A percentile compares a stretch with the other conserved stretches of the same genome.
These are phyloP conservation scores for Channa striata DNA, from an alignment of 2,797 vertebrate species.

Conservation along the genomic window DNA sequence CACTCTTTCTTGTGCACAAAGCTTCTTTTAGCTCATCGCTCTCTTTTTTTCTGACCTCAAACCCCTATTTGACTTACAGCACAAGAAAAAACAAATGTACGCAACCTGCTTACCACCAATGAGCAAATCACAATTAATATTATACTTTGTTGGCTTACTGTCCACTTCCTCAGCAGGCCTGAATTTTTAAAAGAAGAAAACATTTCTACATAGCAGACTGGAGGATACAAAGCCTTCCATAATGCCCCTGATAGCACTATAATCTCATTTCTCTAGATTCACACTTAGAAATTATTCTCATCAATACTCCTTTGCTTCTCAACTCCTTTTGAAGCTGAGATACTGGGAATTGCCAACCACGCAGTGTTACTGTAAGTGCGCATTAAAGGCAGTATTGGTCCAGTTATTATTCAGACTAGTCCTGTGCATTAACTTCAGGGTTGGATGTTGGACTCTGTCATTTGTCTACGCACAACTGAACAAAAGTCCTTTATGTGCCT, in stretches of 20 bases:
- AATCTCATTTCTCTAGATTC: not conserved
- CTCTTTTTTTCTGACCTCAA: too few relatives aligned
- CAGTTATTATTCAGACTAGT: not conserved
- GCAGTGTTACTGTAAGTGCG: conserved; percentile 7
- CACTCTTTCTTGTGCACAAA: too few relatives aligned
- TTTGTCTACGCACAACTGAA: not conserved
- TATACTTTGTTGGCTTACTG: too few relatives aligned
- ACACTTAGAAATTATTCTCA: conserved; percentile 14
- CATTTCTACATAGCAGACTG: not conserved
- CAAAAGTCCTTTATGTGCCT: conserved; percentile 8
- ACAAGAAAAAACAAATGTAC: too few relatives aligned
- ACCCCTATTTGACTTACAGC: too few relatives aligned
- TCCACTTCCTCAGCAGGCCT: not conserved
- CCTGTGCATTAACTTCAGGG: not conserved
- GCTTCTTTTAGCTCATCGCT: too few relatives aligned
- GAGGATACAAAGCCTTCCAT: conserved; percentile 6
- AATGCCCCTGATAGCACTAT: not conserved
- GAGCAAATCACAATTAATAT: too few relatives aligned
- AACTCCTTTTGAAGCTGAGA: conserved; percentile 6
- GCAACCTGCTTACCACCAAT: too few relatives aligned
- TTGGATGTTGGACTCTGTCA: not conserved
- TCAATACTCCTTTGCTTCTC: conserved; percentile 24
- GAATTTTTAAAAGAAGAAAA: not conserved
- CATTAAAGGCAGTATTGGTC: conserved; percentile 1
- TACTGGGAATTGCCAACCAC: conserved; percentile 22